Percentiles rank a stretch among this genome's conserved stretches.
phyloP scores from a whole-genome alignment of 2,888 invertebrate species.

The Leptinotarsa peninsularis region DNA sequence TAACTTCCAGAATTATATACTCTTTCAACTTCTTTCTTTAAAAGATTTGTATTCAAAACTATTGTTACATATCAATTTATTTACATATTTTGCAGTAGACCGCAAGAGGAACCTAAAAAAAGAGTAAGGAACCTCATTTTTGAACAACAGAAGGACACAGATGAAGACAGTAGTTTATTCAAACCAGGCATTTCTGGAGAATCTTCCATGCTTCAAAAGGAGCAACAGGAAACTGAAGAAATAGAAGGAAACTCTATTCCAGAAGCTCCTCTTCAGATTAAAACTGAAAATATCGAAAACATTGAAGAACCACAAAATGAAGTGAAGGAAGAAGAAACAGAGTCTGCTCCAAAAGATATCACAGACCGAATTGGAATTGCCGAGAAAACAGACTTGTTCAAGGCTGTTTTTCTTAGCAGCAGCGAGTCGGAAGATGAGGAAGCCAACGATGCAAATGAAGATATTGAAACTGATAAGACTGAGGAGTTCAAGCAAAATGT shows the following conservation, averaged over 20 bases:
- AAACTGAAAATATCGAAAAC: constrained; percentile 23
- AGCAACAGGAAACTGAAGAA: constrained; percentile 68
- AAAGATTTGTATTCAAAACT: too few relatives aligned
- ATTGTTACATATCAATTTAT: too few relatives aligned
- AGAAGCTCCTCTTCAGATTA: constrained; percentile 5
- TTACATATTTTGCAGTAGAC: constrained; percentile 31
- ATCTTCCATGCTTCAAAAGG: constrained; percentile 26
- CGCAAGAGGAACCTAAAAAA: constrained; percentile 61
- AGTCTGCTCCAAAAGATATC: constrained; percentile 51
- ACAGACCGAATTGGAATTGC: constrained; percentile 62
- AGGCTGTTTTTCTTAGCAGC: constrained; percentile 88
- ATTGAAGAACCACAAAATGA: neutral
- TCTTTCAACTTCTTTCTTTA: too few relatives aligned
- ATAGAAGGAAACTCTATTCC: neutral
- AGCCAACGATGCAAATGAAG: constrained; percentile 51
- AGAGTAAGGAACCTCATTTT: constrained; percentile 81
- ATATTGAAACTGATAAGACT: constrained; percentile 45
- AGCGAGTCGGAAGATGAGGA: constrained; percentile 68
- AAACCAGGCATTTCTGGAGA: constrained; percentile 55
- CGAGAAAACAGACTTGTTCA: constrained; percentile 83
- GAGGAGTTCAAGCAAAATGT: constrained; percentile 57
- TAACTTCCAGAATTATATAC: too few relatives aligned
- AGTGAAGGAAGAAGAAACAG: constrained; percentile 29
- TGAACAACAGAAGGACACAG: constrained; percentile 75
- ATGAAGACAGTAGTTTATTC: constrained; percentile 45